Conservation (phyloP, 2,888 invertebrate genomes). For the Ethmia dodecea region DNA sequence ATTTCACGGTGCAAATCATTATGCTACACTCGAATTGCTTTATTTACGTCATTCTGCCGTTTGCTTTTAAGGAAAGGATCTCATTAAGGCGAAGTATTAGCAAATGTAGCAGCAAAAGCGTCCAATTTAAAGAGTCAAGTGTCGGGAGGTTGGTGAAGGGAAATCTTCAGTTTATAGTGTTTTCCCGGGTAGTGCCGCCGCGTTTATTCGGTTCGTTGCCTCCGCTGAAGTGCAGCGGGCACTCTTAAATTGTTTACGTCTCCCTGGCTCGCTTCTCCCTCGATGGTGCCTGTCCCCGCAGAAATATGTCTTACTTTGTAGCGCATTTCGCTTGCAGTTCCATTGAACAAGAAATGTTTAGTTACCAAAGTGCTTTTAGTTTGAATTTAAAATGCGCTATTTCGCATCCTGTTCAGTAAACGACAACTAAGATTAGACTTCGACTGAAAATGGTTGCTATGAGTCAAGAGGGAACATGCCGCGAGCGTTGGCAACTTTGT, state of each 20-base stretch:
- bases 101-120: conserved; percentile 24
- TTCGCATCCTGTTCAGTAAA: conserved; percentile 1
- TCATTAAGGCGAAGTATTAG: too few species aligned
- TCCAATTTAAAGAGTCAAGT: conserved; percentile 34
- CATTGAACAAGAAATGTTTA: conserved; percentile 25
- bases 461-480: conserved; percentile 17
- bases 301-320: conserved; percentile 28
- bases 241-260: conserved; percentile 60
- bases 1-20: too few species aligned
- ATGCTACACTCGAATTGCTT: too few species aligned
- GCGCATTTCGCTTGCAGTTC: conserved; percentile 22
- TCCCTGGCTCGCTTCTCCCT: conserved; percentile 34
- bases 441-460: conserved; percentile 3
- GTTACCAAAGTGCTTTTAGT: conserved; percentile 8
- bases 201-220: conserved; percentile 52
- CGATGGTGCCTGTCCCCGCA: conserved; percentile 22
- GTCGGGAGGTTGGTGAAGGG: conserved; percentile 23
- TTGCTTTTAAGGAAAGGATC: too few species aligned
- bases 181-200: conserved; percentile 37
- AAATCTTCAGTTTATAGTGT: conserved; percentile 32
- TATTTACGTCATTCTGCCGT: too few species aligned
- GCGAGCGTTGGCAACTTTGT: conserved; percentile 24
- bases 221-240: conserved; percentile 44
- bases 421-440: not conserved
- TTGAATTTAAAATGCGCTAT: not conserved